A percentile compares a stretch with the other conserved stretches of the same genome.
Evolutionary conservation across 2,888 invertebrate genomes (phyloP).

Genomic region (Xestobium rufovillosum): DNA sequence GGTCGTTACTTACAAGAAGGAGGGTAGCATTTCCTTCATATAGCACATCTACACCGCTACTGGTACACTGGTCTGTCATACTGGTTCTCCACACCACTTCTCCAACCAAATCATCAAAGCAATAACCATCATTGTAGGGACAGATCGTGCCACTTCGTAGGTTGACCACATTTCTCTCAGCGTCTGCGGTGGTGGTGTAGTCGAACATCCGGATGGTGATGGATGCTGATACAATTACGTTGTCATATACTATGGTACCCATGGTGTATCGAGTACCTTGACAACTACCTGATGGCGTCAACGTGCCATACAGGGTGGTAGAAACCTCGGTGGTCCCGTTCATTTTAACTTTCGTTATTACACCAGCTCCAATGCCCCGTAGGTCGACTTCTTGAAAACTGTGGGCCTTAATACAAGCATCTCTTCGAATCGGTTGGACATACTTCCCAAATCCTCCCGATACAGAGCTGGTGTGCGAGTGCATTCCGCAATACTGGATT

Average conservation of each 20-base stretch:
- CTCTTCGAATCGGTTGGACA: constrained; percentile 1
- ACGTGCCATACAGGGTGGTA: neutral
- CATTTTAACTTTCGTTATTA: neutral
- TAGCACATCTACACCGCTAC: constrained; percentile 7
- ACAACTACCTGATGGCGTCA: constrained; percentile 3
- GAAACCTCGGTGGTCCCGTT: constrained; percentile 5
- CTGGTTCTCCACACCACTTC: constrained; percentile 9
- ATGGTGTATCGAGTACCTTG: constrained; percentile 4
- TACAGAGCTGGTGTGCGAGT: too few species aligned
- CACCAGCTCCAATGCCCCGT: constrained; percentile 6
- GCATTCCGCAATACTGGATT: constrained; percentile 4
- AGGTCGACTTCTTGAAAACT: constrained; percentile 6
- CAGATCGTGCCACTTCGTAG: constrained; percentile 10
- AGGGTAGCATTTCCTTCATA: constrained; percentile 11
- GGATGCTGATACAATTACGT: constrained; percentile 11
- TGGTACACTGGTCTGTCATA: neutral
- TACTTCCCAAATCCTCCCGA: constrained; percentile 5
- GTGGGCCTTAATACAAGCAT: constrained; percentile 5
- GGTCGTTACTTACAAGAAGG: neutral
- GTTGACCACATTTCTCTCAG: constrained; percentile 7
- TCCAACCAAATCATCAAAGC: constrained; percentile 9
- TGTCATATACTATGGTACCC: constrained; percentile 7
- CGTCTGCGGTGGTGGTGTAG: constrained; percentile 8
- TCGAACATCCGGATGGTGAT: constrained; percentile 6
- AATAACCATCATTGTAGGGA: constrained; percentile 1